phyloP scores from a whole-genome alignment of 1,140 invertebrate genomes.

The Drosophila navojoa region DNA sequence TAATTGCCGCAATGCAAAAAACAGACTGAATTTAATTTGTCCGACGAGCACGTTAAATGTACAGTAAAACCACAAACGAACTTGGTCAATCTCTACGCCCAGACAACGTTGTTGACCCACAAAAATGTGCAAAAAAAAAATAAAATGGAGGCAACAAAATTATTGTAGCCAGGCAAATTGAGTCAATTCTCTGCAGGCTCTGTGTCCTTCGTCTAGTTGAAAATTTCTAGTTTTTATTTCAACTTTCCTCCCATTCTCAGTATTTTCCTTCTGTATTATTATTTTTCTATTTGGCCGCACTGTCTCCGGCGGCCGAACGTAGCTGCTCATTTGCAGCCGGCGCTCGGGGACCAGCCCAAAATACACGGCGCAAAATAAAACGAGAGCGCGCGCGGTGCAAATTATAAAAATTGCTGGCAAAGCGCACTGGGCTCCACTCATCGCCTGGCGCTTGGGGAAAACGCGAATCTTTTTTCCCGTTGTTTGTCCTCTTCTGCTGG shows the following conservation, averaged over 20 bases:
- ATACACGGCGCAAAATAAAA: slow-evolving; percentile 9
- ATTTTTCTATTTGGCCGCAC: slow-evolving; percentile 67
- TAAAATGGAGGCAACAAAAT: slow-evolving; percentile 2
- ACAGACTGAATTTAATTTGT: slow-evolving; percentile 60
- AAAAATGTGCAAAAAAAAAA: slow-evolving; percentile 18
- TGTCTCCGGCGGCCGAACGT: slow-evolving; percentile 19
- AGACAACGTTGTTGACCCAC: slow-evolving; percentile 47
- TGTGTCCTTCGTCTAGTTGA: slow-evolving; percentile 53
- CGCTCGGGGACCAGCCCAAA: slow-evolving; percentile 44
- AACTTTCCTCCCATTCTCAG: too few species aligned
- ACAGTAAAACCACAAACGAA: slow-evolving; percentile 17
- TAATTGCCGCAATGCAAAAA: slow-evolving; percentile 66
- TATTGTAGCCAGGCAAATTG: slow-evolving; percentile 56
- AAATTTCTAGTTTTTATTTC: slow-evolving; percentile 38
- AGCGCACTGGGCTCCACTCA: slow-evolving; percentile 70
- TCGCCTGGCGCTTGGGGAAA: slow-evolving; percentile 51
- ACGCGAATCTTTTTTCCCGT: slow-evolving; percentile 40
- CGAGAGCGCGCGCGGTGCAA: slow-evolving; percentile 55
- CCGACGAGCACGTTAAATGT: slow-evolving; percentile 19
- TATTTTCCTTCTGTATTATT: slow-evolving; percentile 16
- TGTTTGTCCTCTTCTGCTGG: too few species aligned
- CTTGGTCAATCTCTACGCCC: slow-evolving; percentile 25
- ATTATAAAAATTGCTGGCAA: slow-evolving; percentile 81
- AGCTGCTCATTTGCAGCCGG: slow-evolving; percentile 71
- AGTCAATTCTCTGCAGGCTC: slow-evolving; percentile 65